Evolutionary conservation across 2,113 vertebrate species (phyloP).

Genomic region (Phocoena phocoena): DNA sequence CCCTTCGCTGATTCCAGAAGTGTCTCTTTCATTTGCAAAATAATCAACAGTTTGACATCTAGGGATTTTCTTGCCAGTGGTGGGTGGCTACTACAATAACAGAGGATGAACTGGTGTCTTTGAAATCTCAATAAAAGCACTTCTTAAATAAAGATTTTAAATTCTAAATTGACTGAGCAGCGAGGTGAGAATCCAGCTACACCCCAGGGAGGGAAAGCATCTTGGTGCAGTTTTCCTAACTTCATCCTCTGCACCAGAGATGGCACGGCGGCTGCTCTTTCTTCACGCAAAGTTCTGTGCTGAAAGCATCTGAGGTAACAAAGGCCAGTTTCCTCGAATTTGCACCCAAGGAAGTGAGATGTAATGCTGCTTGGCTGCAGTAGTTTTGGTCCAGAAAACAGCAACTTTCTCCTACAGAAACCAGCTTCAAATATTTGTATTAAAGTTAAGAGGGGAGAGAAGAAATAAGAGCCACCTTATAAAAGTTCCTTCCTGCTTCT

Average conservation of each 20-base stretch:
- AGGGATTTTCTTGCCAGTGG: not conserved
- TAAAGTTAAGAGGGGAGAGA: not conserved
- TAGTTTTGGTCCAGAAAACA: not conserved
- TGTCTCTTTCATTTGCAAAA: constrained; percentile 11
- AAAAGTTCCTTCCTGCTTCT: not conserved
- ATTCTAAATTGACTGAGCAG: not conserved
- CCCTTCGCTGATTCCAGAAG: not conserved
- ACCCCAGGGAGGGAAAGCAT: not conserved
- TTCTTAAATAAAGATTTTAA: constrained; percentile 31
- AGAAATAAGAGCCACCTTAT: not conserved
- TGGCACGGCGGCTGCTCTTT: not conserved
- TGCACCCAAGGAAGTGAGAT: not conserved
- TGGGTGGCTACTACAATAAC: not conserved
- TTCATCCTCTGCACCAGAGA: not conserved
- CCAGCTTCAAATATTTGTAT: constrained; percentile 4
- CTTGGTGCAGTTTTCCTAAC: not conserved
- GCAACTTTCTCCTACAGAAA: not conserved
- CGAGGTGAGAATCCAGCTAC: not conserved
- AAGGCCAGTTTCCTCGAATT: constrained; percentile 1
- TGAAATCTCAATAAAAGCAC: constrained; percentile 30
- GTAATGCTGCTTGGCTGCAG: not conserved
- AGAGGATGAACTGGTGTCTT: not conserved
- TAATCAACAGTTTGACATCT: constrained; percentile 27
- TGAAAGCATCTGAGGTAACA: not conserved
- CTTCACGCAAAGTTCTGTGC: not conserved